Evolutionary conservation across 1,140 invertebrate genomes (phyloP), one percentile per base, ranked within the genome.

Genomic region (Dendroctonus valens): DNA sequence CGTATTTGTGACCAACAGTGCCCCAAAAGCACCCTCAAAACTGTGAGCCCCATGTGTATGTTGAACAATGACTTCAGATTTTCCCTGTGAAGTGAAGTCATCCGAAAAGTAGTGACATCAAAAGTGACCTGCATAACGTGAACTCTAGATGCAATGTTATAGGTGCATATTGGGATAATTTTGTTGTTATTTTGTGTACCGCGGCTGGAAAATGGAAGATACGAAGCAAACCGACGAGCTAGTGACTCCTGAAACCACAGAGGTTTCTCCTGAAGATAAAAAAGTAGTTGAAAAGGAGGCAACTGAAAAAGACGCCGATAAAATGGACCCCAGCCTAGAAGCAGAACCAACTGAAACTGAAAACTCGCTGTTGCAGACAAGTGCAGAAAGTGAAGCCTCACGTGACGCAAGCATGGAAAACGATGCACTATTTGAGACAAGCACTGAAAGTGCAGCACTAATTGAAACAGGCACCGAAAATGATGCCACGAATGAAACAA

Each of bases 41-140:
- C 26, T 26, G 26, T 26, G 26, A 26, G 26, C 26, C 26, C 26
- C 26, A 26, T 26, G 26, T 26, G 26, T 3, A 26, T 2, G 1
- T 26, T 26, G 1, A 3, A 26, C 3, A 26, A 26, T 26, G 26
- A 26, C 1, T 26, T 26, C 26, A 26, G 26, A 26, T 26, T 26
- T 26, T 26, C 26, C 26, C 26, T 26, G 26, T 26, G 26, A 26
- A 26, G 26, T 26, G 26, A 26, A 26, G 26, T 3, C 26, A 26
- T 1, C 26, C 26, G 26, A 26, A 26, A 26, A 3, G 3, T 26
- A 26, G 26, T 26, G 26, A 26, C 48, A 38, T 61, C 12, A 52
- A 52, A 51, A 61, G 48, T 50, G 38, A 41, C 5, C 59, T 15
- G 41, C 48, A 61, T 61, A 61, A 51, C 59, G 59, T 52, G 57